Evolutionary conservation across 2,797 vertebrate genomes (phyloP), one percentile per base, ranked within the genome.

Genomic region (Myiothlypis coronata): DNA sequence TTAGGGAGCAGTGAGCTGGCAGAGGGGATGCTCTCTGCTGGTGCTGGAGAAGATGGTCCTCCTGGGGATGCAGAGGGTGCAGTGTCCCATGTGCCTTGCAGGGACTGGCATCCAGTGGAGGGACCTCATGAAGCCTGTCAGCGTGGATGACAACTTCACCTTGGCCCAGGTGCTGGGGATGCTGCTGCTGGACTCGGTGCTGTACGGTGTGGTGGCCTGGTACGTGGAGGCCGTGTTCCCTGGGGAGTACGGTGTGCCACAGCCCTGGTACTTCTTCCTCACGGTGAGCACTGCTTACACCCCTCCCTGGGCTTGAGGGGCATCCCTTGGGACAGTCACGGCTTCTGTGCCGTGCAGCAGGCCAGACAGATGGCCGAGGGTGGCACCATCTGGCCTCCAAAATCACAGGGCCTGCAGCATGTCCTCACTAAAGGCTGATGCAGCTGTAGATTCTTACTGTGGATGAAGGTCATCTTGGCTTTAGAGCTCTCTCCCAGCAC

Each of bases 151-250:
- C 85, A 98, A 99, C 97, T 99, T 99, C 96, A 99, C 99, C 46
- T 83, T 99, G 92, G 99, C 97, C 21, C 99, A 99, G n/a, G 99
- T 99, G 88, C 89, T 99, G 79, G 98, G 97, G 44, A 97, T 99
- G 98, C 97, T 99, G 89, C 98, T 99, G 27, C 97, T 99, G 63
- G 99, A 99, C 94, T 97, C 99, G 0, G 63, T 97, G 24, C 96
- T 99, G 3, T 99, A 99, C 0, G 98, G 98, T 3, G 39, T 99
- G 95, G 98, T 99, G 94, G 98, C 99, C 97, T 99, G 99, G 99
- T 99, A 99, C 1, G 96, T 99, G 96, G 99, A 99, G 96, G 98
- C 99, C 0, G 98, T 99, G 46, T 99, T 99, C 91, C 99, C 99
- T 0, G 99, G 99, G 63, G 99, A 99, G 97, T 99, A 99, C 2